These are phyloP conservation scores for Procambarus virginalis DNA, from an alignment of 1,140 invertebrate genomes.

Conservation along the genomic window DNA sequence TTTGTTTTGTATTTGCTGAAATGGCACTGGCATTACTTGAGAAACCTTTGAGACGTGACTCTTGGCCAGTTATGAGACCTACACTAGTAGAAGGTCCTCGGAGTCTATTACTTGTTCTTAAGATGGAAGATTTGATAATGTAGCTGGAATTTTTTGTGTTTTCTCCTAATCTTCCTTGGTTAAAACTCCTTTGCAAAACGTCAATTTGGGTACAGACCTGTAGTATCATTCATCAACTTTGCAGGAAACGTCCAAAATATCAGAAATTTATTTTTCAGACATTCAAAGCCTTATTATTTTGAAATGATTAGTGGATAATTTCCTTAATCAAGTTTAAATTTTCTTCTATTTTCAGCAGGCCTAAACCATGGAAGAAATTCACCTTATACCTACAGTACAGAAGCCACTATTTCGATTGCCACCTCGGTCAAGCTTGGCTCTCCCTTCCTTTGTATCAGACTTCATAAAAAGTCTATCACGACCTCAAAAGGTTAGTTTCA, in stretches of 20 bases:
- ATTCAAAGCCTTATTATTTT: background rate
- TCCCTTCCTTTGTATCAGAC: slow-evolving; percentile 20
- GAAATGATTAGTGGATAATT: background rate
- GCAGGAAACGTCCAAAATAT: background rate
- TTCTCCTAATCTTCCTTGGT: background rate
- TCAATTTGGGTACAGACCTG: background rate
- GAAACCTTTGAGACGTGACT: no score
- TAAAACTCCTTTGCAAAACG: background rate
- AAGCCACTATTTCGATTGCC: slow-evolving; percentile 37
- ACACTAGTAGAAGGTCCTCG: no score
- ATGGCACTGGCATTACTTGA: no score
- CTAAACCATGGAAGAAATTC: slow-evolving; percentile 45
- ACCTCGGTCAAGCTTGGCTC: background rate
- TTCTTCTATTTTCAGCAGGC: background rate
- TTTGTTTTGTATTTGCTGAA: no score
- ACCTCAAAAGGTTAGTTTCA: slow-evolving; percentile 46
- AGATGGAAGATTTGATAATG: background rate
- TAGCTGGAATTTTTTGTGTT: background rate
- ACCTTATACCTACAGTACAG: slow-evolving; percentile 40
- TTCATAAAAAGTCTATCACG: slow-evolving; percentile 24
- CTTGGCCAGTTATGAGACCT: no score
- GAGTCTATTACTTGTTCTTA: no score
- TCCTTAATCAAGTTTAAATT: background rate
- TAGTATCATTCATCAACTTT: background rate
- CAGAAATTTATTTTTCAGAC: background rate